Conservation (phyloP, 2,888 invertebrate species). For the Brachylomia viminalis region DNA sequence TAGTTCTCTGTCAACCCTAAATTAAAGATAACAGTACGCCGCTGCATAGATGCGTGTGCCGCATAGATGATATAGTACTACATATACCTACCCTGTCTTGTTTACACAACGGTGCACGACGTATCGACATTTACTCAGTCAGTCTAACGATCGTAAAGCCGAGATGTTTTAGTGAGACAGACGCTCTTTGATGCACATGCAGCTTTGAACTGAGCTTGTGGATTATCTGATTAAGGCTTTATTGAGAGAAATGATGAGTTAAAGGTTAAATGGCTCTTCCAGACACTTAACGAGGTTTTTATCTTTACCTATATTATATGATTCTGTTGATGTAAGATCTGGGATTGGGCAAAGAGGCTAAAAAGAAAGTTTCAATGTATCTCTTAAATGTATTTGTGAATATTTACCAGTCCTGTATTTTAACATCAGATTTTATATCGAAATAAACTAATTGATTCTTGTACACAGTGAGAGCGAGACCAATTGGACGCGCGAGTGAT, state of each 20-base stretch:
- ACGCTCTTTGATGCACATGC: slow-evolving; percentile 51
- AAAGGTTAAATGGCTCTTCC: not conserved
- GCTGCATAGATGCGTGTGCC: slow-evolving; percentile 22
- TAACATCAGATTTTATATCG: slow-evolving; percentile 1
- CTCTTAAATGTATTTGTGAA: not conserved
- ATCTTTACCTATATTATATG: not conserved
- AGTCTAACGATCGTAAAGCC: slow-evolving; percentile 42
- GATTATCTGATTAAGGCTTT: slow-evolving; percentile 5
- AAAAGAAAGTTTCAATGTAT: not conserved
- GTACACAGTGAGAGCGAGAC: not conserved
- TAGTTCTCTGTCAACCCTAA: slow-evolving; percentile 25
- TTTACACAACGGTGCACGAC: slow-evolving; percentile 53
- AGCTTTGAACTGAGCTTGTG: slow-evolving; percentile 28
- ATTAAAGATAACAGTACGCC: slow-evolving; percentile 37
- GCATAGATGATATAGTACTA: slow-evolving; percentile 27
- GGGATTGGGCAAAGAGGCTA: not conserved
- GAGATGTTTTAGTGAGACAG: slow-evolving; percentile 44
- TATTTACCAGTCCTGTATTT: not conserved
- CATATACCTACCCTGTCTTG: slow-evolving; percentile 23
- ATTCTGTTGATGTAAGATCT: not conserved
- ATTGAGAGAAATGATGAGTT: not conserved
- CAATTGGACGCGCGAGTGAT: slow-evolving; percentile 33
- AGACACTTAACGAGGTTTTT: not conserved
- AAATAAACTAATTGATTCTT: slow-evolving; percentile 8
- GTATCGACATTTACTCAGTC: slow-evolving; percentile 54